These are phyloP conservation scores for Pegoplata infirma DNA, from an alignment of 2,888 invertebrate species.

Conservation along the genomic window DNA sequence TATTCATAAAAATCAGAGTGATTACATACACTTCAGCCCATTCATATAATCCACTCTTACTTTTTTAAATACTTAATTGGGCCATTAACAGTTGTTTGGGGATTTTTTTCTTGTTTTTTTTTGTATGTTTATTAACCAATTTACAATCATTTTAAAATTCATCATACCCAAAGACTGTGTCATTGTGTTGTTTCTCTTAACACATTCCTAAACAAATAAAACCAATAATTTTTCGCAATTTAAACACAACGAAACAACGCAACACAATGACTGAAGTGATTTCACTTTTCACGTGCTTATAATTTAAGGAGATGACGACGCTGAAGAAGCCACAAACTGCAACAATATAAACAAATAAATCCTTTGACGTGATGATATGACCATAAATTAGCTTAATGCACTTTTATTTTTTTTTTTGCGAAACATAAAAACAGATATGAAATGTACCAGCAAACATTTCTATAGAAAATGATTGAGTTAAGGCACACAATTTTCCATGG, in stretches of 20 bases:
- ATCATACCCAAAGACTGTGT: not conserved
- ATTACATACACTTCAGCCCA: too few species aligned
- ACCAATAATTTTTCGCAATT: constrained; percentile 7
- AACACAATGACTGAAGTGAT: constrained; percentile 33
- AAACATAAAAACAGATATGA: constrained; percentile 22
- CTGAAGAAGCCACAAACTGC: constrained; percentile 14
- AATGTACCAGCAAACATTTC: too few species aligned
- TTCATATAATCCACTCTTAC: too few species aligned
- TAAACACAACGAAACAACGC: not conserved
- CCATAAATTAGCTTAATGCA: constrained; percentile 46
- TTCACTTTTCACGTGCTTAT: constrained; percentile 48
- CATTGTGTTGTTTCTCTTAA: not conserved
- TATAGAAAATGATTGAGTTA: too few species aligned
- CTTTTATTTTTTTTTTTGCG: too few species aligned
- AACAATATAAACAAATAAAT: constrained; percentile 44
- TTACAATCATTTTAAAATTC: constrained; percentile 4
- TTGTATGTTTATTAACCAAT: not conserved
- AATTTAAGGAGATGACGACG: constrained; percentile 17
- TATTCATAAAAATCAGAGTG: too few species aligned
- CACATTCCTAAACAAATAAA: constrained; percentile 7
- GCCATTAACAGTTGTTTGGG: not conserved
- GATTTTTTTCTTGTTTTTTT: too few species aligned
- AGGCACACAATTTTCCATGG: too few species aligned
- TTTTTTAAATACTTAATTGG: not conserved
- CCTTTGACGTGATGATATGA: constrained; percentile 47